Base-by-base conservation (phyloP, 2,888 invertebrate species). In the Cotesia congregata region DNA sequence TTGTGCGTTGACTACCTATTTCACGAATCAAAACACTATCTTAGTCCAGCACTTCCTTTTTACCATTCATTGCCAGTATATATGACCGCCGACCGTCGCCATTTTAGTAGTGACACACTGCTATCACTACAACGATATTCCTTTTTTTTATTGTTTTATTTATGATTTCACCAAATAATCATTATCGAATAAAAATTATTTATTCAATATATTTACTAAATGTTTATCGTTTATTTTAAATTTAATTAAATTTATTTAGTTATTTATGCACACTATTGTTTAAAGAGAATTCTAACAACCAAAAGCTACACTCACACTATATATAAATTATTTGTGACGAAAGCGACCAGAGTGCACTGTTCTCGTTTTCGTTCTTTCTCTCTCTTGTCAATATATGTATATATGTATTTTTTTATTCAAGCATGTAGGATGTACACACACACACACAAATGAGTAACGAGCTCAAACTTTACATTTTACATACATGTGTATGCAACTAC, bases 21-120 rank as follows among this genome's bases (percentile, higher is more conserved):
- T 12, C 74, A 41, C 69, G 68, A 69, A 67, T 61, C 68, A 64
- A 72, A 72, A 76, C 76, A 76, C 72, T 65, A 40, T 72, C 72
- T 76, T 76, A 72, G 64, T 62, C 64, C 40, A 62, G 62, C 41
- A 40, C 30, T 64, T 78, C 76, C 80, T 83, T 81, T 80, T 78
- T 82, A 84, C 82, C 83, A 82, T 80, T 83, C 83, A 84, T 83
- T 83, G 83, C 84, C 83, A 84, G 83, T 84, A n/a, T n/a, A n/a
- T n/a, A 84, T 80, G 82, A 83, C 84, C 83, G 83, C 84, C 84
- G 85, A 86, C 85, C 85, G 86, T 83, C 88, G 88, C 88, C 88
- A 88, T 88, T 88, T 88, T 88, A 86, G 78, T 77, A 74, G 77
- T 80, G 76, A 72, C 72, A 72, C 67, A 77, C 69, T 74, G 75